Base-by-base conservation (phyloP, 2,113 vertebrate species). In the Oreocharis arfaki region DNA sequence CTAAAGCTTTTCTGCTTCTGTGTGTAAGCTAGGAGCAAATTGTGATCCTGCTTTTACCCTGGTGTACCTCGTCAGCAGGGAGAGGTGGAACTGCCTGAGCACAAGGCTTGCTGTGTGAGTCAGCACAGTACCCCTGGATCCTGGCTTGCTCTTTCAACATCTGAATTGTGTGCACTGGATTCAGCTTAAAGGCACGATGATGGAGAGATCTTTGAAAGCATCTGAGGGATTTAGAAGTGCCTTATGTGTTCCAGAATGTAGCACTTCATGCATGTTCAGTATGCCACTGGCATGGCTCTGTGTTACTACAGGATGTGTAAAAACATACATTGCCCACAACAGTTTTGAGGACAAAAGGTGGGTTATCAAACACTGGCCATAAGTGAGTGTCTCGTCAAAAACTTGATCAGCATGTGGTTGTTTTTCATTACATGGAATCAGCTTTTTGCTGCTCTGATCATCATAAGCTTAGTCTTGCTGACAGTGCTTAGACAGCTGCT, bases 241-340 rank as follows among this genome's bases (percentile, higher is more conserved):
- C 60, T 13, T 7, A 13, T 35, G 6, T 42, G 13, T 61, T 75
- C 53, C 49, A 37, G 67, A 49, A 50, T 12, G 12, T 14, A 41
- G 35, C 6, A 10, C 27, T 41, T 79, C 8, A 1, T 63, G 12
- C 9, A 4, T 9, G 18, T 33, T 56, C 27, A 42, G 7, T 56
- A 41, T 2, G 6, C 47, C 32, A 32, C 32, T 59, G 41, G 23
- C 59, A 19, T 0, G 0, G 30, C 24, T 82, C 47, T 39, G 12
- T 3, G 3, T 71, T 53, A 13, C 44, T 35, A 8, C 39, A 46
- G 35, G 6, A 21, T 47, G 6, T 47, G 30, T 39, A 13, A 88
- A 75, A 79, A 35, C 20, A 16, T 15, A 11, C 2, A 3, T n/a
- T 50, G 33, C 19, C 24, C 9, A 4, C 39, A 18, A 2, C 3